phyloP scores from a whole-genome alignment of 2,113 vertebrate genomes.

The Erythrocercus mccallii region DNA sequence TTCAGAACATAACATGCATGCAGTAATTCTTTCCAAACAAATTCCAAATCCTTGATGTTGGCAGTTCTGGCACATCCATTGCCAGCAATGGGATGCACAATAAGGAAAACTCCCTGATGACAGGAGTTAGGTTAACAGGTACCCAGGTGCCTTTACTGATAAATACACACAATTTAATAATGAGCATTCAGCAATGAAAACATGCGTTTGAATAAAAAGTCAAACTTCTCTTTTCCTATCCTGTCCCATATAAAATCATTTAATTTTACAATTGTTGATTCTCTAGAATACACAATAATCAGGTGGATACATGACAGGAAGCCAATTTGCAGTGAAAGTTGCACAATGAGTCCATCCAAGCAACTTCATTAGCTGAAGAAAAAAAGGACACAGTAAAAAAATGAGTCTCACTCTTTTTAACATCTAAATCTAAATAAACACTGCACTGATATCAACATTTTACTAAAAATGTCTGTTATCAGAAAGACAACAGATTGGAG shows the following conservation, averaged over 20 bases:
- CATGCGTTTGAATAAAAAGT: slow-evolving; percentile 76
- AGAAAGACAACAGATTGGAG: neutral
- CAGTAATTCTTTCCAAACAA: slow-evolving; percentile 59
- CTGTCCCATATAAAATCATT: slow-evolving; percentile 68
- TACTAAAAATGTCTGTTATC: neutral
- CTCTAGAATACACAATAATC: slow-evolving; percentile 91
- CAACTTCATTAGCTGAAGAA: slow-evolving; percentile 87
- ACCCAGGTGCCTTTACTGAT: slow-evolving; percentile 70
- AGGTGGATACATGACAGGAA: slow-evolving; percentile 93
- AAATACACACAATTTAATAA: slow-evolving; percentile 76
- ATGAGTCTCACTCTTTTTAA: neutral
- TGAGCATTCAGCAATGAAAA: slow-evolving; percentile 72
- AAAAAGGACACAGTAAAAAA: neutral
- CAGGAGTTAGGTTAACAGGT: slow-evolving; percentile 61
- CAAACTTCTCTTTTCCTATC: slow-evolving; percentile 60
- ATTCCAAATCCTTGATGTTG: slow-evolving; percentile 46
- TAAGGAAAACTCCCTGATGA: slow-evolving; percentile 42
- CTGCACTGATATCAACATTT: neutral
- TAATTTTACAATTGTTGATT: slow-evolving; percentile 37
- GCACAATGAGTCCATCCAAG: slow-evolving; percentile 93
- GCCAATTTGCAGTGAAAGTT: slow-evolving; percentile 92
- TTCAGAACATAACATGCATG: slow-evolving; percentile 68
- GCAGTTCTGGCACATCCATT: slow-evolving; percentile 52
- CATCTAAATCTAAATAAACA: neutral
- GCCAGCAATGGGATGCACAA: slow-evolving; percentile 68